Base-by-base conservation (phyloP, 2,113 vertebrate species). In the Centropus unirufus region DNA sequence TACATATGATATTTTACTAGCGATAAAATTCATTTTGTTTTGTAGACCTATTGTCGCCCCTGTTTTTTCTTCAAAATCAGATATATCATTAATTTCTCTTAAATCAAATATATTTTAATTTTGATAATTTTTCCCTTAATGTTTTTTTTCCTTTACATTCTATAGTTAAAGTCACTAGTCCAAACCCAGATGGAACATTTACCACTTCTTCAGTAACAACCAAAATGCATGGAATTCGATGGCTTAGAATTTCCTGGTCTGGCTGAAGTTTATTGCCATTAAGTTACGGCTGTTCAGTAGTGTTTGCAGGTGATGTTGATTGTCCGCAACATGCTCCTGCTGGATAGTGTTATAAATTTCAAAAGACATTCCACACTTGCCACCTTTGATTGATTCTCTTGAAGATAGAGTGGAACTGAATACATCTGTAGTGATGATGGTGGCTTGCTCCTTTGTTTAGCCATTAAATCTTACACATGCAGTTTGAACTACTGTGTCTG, bases 381-480 rank as follows among this genome's bases (percentile, higher is more conserved):
- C 58, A 4, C n/a, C 39, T 54, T 6, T 6, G 39, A 11, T 23
- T 51, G 40, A 3, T 54, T 52, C 18, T 46, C 24, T 23, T 42
- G 58, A 1, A 42, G 44, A 42, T 20, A 18, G n/a, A 34, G 21
- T 49, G 59, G 42, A 73, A 44, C 47, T 42, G 51, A 77, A 39
- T 42, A 14, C 6, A 0, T 1, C 0, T 29, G 27, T 44, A 7
- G 1, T 1, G 21, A 8, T 54, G 23, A 40, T 39, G 7, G 15
- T 78, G 44, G n/a, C 26, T 61, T 17, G 30, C 23, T 12, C 8
- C 2, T 64, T 42, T n/a, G 3, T 72, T 58, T 23, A 59, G 11
- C 47, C 32, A 2, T 64, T 16, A 27, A n/a, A n/a, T 42, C 39
- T 47, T 29, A 9, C 4, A 6, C 10, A 2, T 6, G 2, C 7